Evolutionary conservation across 30 jellyfish, hydroid and myxozoan species (phyloP), one percentile per base, ranked within the genome.

Genomic region (Hydra vulgaris): DNA sequence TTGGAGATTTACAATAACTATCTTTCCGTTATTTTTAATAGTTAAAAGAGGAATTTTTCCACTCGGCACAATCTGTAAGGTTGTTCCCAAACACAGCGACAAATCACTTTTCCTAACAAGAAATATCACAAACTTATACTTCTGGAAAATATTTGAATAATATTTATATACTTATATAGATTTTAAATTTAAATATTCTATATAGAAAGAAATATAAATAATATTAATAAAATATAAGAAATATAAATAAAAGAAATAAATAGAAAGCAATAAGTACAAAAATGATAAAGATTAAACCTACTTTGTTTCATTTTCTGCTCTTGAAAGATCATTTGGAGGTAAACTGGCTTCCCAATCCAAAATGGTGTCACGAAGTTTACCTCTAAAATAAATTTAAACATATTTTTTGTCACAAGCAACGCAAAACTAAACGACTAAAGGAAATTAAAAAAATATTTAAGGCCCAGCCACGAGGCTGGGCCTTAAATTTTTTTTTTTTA

Each of bases 301-400:
- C 98, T 82, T 87, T 76, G 96, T 83, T 20, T 87, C 88, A 53
- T 81, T 84, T 73, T 92, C 98, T 19, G 98, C 95, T 5, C 74
- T 54, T 71, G 26, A 27, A n/a, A 92, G 85, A 53, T 92, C 98
- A 25, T 74, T 84, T 71, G 25, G 71, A 0, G 98, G 98, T 66
- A 92, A 75, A 77, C 79, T 92, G 53, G 85, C 96, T 77, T 92
- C 98, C 98, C 98, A 92, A 74, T 92, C 98, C 70, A 92, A 83
- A 18, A 92, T 87, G n/a, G 98, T 85, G 71, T 92, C 98, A 72
- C 95, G 73, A 27, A 92, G 85, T 72, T 87, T 92, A 18, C 98
- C 98, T 25, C 98, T 92, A 55, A 18, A 79, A n/a, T 1, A 25
- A 21, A 16, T 56, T 68, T 3, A 8, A n/a, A 8, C 17, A n/a